Conservation (phyloP, 2,113 vertebrate genomes). For the Campylomormyrus tamandua region DNA sequence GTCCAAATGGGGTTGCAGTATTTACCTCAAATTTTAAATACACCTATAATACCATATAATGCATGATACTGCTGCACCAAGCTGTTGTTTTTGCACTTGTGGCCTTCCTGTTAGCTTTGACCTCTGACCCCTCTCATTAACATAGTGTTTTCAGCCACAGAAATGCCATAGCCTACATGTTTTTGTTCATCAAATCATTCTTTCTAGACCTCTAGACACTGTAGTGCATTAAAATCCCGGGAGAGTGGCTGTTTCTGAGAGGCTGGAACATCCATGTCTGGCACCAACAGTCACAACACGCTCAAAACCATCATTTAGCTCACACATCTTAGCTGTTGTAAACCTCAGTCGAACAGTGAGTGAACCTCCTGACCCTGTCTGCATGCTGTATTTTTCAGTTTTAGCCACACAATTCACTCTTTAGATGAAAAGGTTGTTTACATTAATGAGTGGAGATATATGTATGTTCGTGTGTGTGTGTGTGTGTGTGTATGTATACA, state of each 20-base stretch:
- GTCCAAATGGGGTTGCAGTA: not conserved
- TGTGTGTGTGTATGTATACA: too few species aligned
- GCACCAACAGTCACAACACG: not conserved
- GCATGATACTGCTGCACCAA: not conserved
- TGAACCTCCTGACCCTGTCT: not conserved
- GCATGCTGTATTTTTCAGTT: not conserved
- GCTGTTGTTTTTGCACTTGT: not conserved
- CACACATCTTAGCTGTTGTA: not conserved
- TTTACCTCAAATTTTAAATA: not conserved
- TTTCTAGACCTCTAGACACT: not conserved
- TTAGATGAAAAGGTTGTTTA: not conserved
- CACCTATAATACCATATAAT: not conserved
- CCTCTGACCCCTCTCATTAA: not conserved
- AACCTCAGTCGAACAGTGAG: not conserved
- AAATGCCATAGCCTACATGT: not conserved
- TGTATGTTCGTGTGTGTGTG: not conserved
- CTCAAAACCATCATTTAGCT: not conserved
- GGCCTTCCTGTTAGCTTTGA: not conserved
- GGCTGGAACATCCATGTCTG: not conserved
- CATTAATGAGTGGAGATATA: not conserved
- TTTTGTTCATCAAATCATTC: not conserved
- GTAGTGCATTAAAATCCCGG: not conserved
- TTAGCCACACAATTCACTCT: not conserved
- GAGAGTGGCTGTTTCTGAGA: not conserved
- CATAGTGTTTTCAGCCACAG: not conserved